phyloP scores from a whole-genome alignment of 1,140 invertebrate species.

The Brachionus plicatilis region DNA sequence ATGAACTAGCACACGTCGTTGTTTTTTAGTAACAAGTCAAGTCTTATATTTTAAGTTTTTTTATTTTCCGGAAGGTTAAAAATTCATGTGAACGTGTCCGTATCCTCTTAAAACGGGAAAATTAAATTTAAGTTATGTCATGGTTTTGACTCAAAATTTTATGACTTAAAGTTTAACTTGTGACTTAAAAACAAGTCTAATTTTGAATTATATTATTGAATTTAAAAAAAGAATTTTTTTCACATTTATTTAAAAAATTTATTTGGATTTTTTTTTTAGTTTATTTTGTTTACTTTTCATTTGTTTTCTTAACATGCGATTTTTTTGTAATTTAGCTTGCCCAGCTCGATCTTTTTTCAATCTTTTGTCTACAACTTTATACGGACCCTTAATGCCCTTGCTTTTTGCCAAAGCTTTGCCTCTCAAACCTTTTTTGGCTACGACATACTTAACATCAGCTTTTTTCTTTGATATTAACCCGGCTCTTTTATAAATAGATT shows the following conservation, averaged over 20 bases:
- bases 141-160: too few relatives aligned
- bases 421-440: constrained; percentile 77
- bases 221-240: neutral
- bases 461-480: constrained; percentile 65
- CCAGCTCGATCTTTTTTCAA: constrained; percentile 87
- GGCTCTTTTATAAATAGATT: constrained; percentile 82
- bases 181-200: too few relatives aligned
- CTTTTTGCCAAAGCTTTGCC: constrained; percentile 66
- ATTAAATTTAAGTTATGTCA: too few relatives aligned
- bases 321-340: constrained; percentile 45
- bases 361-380: constrained; percentile 85
- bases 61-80: too few relatives aligned
- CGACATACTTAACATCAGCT: constrained; percentile 84
- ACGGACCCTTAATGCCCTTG: constrained; percentile 79
- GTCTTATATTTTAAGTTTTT: too few relatives aligned
- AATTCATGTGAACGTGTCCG: too few relatives aligned
- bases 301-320: neutral
- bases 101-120: too few relatives aligned
- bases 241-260: neutral
- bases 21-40: too few relatives aligned
- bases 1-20: too few relatives aligned
- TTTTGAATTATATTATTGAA: neutral
- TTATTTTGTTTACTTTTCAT: neutral
- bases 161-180: too few relatives aligned
- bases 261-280: neutral